Evolutionary conservation across 2,113 vertebrate species (phyloP), one percentile per base, ranked within the genome.

Genomic region (Centropristis striata): DNA sequence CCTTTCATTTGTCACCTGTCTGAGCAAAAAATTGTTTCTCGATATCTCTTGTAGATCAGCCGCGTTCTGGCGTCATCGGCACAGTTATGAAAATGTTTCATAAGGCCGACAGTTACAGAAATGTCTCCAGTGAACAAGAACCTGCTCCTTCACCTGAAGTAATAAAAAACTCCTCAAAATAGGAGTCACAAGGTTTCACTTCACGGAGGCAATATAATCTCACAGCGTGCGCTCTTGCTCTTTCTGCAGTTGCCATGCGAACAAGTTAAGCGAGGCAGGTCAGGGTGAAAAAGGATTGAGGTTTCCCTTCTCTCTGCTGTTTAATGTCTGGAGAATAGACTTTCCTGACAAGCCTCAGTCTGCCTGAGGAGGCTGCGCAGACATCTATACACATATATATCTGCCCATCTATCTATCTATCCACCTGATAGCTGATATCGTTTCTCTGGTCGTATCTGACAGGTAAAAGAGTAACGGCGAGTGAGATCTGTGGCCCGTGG

Each of bases 221-320:
- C 65, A 18, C 71, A 55, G 78, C 46, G 7, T 41, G 44, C 0
- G 15, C 70, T 53, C 58, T 25, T 28, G 42, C 72, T 74, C 69
- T 42, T 51, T 67, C 81, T 70, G 36, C 9, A 0, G 81, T 85
- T 83, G 75, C 32, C 79, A 81, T 81, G 86, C 78, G 51, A 72
- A 84, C 74, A 36, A 2, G 49, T 51, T 41, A 59, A 84, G 47
- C 0, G 46, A 89, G 44, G n/a, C 70, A 61, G 78, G 61, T 73
- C 36, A 15, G 39, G 39, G 21, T 32, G 64, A 58, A 21, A 50
- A 46, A 65, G 55, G 50, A 5, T 21, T 20, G 36, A 66, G 59
- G 71, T 55, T 75, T 28, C 18, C 9, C 18, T 32, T 41, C 32
- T 15, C 21, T 76, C 15, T 18, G 49, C 63, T 14, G 58, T 10